Evolutionary conservation across 2,113 vertebrate genomes (phyloP).

Genomic region (Pygoscelis adeliae): DNA sequence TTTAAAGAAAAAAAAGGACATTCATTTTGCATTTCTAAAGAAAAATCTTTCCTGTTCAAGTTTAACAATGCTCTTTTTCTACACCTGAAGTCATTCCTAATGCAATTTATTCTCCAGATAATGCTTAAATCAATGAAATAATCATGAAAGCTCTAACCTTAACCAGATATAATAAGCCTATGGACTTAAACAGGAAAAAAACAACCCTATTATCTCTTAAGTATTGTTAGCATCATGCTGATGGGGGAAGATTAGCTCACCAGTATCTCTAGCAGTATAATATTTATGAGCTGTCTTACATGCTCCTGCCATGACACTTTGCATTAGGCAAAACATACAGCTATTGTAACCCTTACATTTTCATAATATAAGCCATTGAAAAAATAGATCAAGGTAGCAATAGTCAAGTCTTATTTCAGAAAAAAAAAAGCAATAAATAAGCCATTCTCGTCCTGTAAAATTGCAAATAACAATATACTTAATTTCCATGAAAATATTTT

Average conservation of each 20-base stretch:
- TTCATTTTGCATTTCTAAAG: neutral
- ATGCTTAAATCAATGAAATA: neutral
- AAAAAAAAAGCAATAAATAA: neutral
- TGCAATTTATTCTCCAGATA: neutral
- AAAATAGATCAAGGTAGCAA: neutral
- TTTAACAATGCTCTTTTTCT: neutral
- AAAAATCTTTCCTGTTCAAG: neutral
- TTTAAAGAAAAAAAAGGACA: neutral
- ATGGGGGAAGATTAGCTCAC: no score
- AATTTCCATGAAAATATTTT: neutral
- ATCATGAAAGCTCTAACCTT: neutral
- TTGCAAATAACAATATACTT: neutral
- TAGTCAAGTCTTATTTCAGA: neutral
- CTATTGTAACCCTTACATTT: neutral
- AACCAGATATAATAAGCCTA: neutral
- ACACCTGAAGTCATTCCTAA: neutral
- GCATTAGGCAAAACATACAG: neutral
- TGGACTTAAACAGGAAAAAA: neutral
- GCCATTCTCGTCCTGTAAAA: neutral
- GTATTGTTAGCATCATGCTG: neutral
- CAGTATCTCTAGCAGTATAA: neutral
- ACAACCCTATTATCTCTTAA: neutral
- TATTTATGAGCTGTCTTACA: neutral
- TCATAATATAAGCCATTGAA: neutral
- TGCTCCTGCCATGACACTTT: neutral